phyloP scores from a whole-genome alignment of 2,888 invertebrate genomes.

The Megaustenia siamemsis region DNA sequence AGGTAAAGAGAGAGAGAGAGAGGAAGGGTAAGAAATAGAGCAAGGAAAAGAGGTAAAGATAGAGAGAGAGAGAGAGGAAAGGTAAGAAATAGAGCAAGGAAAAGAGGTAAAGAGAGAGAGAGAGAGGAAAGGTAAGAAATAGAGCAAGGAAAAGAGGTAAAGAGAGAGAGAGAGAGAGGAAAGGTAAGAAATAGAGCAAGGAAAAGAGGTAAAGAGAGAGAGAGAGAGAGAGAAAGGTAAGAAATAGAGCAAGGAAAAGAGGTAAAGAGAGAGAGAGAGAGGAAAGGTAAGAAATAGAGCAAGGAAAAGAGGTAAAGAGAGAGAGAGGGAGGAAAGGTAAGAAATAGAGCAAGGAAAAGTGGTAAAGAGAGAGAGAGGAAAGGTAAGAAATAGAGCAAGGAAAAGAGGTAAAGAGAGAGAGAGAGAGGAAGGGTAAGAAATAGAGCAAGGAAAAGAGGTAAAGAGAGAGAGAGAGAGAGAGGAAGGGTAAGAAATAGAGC shows the following conservation, averaged over 20 bases:
- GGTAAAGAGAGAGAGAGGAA: neutral
- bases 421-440: neutral
- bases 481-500: too few relatives aligned
- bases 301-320: neutral
- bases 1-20: constrained; percentile 51
- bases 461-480: too few relatives aligned
- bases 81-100: neutral
- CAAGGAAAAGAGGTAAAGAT: constrained; percentile 21
- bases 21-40: constrained; percentile 47
- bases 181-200: neutral
- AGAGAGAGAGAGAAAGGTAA: neutral
- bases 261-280: neutral
- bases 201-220: neutral
- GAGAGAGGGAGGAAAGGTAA: neutral
- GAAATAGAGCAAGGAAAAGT: neutral
- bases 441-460: too few relatives aligned
- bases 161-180: constrained; percentile 19
- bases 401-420: neutral
- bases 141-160: neutral
- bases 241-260: neutral
- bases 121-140: neutral
- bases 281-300: neutral
- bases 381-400: neutral
- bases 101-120: neutral
- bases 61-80: constrained; percentile 28